Base-by-base conservation (phyloP, 2,113 vertebrate genomes). In the Crypturellus undulatus region DNA sequence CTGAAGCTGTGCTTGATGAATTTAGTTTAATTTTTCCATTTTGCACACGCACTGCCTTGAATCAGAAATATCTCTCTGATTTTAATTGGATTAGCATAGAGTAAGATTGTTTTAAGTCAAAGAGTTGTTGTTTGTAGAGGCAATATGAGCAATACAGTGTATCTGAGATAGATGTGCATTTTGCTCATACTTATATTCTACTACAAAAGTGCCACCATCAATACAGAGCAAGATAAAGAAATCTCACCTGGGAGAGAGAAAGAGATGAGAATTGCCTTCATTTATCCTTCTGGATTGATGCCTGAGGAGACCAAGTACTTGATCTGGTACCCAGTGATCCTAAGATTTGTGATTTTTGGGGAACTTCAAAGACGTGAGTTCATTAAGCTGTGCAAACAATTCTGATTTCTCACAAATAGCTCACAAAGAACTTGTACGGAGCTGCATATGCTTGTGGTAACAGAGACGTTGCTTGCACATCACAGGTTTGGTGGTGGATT, bases 111-210 rank as follows among this genome's bases (percentile, higher is more conserved):
- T 62, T 56, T 26, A 26, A 51, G 18, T 36, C 51, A n/a, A 34
- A 65, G 20, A 77, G 3, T n/a, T 70, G 2, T 18, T 82, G 12
- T 63, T 79, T 80, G 20, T 59, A 71, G 80, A 42, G 19, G 36
- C 30, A 40, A 2, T 3, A 3, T 54, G 32, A 67, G 10, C 11
- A 32, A 47, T 88, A 25, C 7, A 24, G 2, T 1, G 3, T 17
- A 1, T 59, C 67, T 64, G 42, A 75, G 19, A 38, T 32, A 86
- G 38, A 6, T 25, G 6, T 67, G 24, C 1, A 0, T 38, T 75
- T 4, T 75, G 68, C 14, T 9, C 60, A 15, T 9, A 5, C 3
- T 65, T 28, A 21, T 36, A 32, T 75, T 88, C 40, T 3, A 12
- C 58, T 62, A 6, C 16, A 38, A n/a, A 71, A 54, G 82, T 58